A percentile compares a stretch with the other conserved stretches of the same genome.
phyloP scores from a whole-genome alignment of 2,888 invertebrate species.

The Leptothorax acervorum region DNA sequence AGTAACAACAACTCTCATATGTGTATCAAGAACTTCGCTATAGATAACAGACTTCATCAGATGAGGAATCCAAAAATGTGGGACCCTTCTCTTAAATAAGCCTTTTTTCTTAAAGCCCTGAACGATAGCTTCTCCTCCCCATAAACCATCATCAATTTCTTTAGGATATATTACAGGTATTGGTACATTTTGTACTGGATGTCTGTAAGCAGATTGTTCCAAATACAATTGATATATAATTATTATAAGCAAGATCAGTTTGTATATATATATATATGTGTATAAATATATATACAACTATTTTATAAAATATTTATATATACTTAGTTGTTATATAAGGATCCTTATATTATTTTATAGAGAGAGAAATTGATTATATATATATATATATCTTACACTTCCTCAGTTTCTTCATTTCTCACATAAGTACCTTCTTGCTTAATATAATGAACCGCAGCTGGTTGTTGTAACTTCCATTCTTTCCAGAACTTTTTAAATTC shows the following conservation, averaged over 20 bases:
- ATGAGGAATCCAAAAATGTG: constrained; percentile 95
- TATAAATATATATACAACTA: neutral
- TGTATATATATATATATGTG: too few species aligned
- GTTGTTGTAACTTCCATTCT: constrained; percentile 92
- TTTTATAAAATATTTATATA: neutral
- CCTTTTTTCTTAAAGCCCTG: constrained; percentile 87
- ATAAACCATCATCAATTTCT: constrained; percentile 94
- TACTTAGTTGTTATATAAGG: neutral
- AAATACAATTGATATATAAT: constrained; percentile 4
- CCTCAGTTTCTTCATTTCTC: constrained; percentile 90
- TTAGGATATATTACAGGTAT: constrained; percentile 92
- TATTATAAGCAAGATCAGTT: neutral
- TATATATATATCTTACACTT: constrained; percentile 86
- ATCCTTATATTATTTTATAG: neutral
- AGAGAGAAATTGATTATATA: neutral
- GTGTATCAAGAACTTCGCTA: constrained; percentile 95
- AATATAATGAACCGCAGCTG: constrained; percentile 89
- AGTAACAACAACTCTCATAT: constrained; percentile 94
- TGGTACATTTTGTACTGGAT: constrained; percentile 91
- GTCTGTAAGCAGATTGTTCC: constrained; percentile 81
- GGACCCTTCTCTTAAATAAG: constrained; percentile 88
- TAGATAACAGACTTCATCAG: constrained; percentile 93
- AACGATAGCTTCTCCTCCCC: constrained; percentile 98
- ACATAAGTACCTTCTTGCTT: constrained; percentile 91
- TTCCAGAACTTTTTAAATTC: constrained; percentile 95